Base-by-base conservation (phyloP, 2,113 vertebrate species). In the Rhinogobius similis region DNA sequence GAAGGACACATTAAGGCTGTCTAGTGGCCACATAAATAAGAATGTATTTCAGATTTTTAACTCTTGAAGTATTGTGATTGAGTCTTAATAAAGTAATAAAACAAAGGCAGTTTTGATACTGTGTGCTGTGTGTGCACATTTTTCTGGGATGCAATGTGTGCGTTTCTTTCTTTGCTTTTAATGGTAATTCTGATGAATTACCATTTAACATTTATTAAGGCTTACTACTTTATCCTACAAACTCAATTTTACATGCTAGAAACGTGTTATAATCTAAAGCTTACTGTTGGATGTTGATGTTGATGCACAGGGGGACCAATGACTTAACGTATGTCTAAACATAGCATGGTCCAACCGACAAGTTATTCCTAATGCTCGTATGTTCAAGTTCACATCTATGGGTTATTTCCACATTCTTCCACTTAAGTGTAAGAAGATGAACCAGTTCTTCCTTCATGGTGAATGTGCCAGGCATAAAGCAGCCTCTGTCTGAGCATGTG, bases 361-460 rank as follows among this genome's bases (percentile, higher is more conserved):
- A 36, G 32, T 36, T 8, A 7, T 36, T 23, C n/a, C n/a, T 52
- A 21, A 52, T 21, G 50, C n/a, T 23, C n/a, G 23, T 1, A 55
- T 26, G 23, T 26, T 26, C 50, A 55, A 14, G 52, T 24, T 55
- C 2, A 26, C 14, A 55, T 55, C 21, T 26, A 14, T 21, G 23
- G 10, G 1, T 55, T 23, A 13, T 55, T 24, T 26, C 21, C 46
- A 50, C 20, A 50, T 50, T 50, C 46, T 16, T 50, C 46, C 18
- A 10, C 46, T 50, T 10, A 50, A 50, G 46, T n/a, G 9, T 21
- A 10, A 21, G n/a, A 21, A 50, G 46, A 50, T 50, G 20, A 21
- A n/a, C 52, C 26, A 58, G 58, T 61, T 61, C 36, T 20, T 32
- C 14, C 18, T 61, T 36, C 58, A 61, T n/a, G 29, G 58, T 61